Evolutionary conservation across 2,888 invertebrate genomes (phyloP).

Genomic region (Mesoligia furuncula): DNA sequence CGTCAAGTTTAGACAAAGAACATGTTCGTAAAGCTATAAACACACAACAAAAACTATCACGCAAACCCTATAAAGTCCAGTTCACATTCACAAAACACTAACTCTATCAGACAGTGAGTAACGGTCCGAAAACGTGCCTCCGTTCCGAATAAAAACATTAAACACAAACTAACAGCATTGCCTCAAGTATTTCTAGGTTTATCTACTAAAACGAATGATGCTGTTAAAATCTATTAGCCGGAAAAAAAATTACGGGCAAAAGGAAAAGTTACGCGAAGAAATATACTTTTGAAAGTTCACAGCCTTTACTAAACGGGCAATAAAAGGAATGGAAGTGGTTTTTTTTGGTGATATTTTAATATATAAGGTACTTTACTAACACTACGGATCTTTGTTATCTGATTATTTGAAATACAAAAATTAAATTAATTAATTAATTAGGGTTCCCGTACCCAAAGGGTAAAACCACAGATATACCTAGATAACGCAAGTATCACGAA

Average conservation of each 20-base stretch:
- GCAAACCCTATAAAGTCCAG: conserved; percentile 16
- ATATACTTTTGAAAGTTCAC: conserved; percentile 33
- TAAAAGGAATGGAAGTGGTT: background rate
- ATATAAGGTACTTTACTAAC: too few relatives aligned
- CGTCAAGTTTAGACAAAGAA: background rate
- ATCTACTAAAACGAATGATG: conserved; percentile 53
- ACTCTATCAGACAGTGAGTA: conserved; percentile 37
- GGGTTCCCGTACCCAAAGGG: too few relatives aligned
- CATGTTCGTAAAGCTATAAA: background rate
- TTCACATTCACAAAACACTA: conserved; percentile 27
- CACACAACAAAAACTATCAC: conserved; percentile 11
- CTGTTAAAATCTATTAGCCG: conserved; percentile 61
- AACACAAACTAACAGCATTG: conserved; percentile 43
- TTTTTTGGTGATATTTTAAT: background rate
- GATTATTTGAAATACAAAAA: too few relatives aligned
- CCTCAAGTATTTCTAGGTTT: conserved; percentile 46
- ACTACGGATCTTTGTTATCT: too few relatives aligned
- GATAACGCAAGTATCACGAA: too few relatives aligned
- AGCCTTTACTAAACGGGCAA: conserved; percentile 10
- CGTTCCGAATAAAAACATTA: conserved; percentile 36
- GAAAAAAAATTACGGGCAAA: conserved; percentile 53
- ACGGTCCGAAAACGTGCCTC: conserved; percentile 39
- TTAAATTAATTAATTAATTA: too few relatives aligned
- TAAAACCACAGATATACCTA: too few relatives aligned
- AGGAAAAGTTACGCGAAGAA: conserved; percentile 28